These are phyloP conservation scores for Leucoraja ocellata DNA, from an alignment of 2,797 vertebrate species.

Conservation along the genomic window DNA sequence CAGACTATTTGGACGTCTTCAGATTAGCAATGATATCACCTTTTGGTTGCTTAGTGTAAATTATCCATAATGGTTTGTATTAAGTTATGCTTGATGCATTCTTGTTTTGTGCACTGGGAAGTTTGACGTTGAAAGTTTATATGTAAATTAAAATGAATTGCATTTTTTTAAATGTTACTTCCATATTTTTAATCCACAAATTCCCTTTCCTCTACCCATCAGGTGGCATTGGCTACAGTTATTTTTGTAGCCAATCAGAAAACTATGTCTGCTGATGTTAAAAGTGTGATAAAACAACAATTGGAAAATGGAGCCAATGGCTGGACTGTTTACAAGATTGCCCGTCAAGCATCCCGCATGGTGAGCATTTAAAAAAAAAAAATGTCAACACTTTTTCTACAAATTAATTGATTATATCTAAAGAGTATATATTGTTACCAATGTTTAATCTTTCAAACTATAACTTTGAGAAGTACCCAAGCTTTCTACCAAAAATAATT, in stretches of 20 bases:
- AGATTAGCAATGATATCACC: not conserved
- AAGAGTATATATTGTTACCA: not conserved
- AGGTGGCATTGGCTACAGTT: slow-evolving; percentile 94
- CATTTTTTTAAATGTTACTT: not conserved
- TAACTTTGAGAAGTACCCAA: not conserved
- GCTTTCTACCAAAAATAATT: not conserved
- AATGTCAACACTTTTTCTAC: not conserved
- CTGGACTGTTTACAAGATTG: slow-evolving; percentile 94
- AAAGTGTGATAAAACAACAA: slow-evolving; percentile 86
- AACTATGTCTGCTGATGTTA: slow-evolving; percentile 79
- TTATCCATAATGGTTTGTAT: not conserved
- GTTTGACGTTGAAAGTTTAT: not conserved
- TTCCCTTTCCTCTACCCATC: slow-evolving; percentile 36
- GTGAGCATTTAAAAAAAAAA: slow-evolving; percentile 50
- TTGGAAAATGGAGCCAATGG: slow-evolving; percentile 87
- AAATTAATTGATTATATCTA: not conserved
- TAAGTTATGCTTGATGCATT: not conserved
- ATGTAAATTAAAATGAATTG: not conserved
- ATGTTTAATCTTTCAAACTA: not conserved
- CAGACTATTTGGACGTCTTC: not conserved
- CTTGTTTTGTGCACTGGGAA: not conserved
- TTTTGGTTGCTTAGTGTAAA: not conserved
- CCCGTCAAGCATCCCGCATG: slow-evolving; percentile 93
- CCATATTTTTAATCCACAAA: not conserved
- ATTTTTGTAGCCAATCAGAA: slow-evolving; percentile 96